Conservation (phyloP, 2,113 vertebrate species). For the Anolis carolinensis region DNA sequence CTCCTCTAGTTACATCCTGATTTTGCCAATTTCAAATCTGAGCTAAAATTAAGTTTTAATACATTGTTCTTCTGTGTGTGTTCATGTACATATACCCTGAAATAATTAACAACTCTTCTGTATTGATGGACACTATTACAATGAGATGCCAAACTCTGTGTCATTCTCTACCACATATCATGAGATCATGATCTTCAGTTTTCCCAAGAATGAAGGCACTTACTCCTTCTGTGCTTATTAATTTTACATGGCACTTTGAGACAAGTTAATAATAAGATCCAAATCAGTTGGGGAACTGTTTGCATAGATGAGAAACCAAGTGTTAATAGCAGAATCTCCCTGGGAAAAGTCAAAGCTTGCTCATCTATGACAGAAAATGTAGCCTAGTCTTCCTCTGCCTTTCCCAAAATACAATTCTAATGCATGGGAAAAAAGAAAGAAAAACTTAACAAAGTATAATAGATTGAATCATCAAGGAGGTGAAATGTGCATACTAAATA, state of each 20-base stretch:
- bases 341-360: slow-evolving; percentile 2
- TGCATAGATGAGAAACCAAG: slow-evolving; percentile 32
- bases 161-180: neutral
- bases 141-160: neutral
- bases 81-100: neutral
- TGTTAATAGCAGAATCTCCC: slow-evolving; percentile 16
- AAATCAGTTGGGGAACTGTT: neutral
- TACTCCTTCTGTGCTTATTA: neutral
- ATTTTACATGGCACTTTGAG: slow-evolving; percentile 13
- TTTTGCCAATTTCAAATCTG: no score
- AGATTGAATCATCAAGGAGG: neutral
- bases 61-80: no score
- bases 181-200: neutral
- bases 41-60: no score
- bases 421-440: neutral
- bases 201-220: slow-evolving; percentile 8
- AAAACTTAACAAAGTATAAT: neutral
- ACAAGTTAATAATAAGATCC: neutral
- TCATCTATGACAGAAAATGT: neutral
- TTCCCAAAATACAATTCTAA: slow-evolving; percentile 5
- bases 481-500: slow-evolving; percentile 10
- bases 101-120: neutral
- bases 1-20: no score
- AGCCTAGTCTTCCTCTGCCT: neutral
- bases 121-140: neutral